phyloP scores from a whole-genome alignment of 2,113 vertebrate species.

The Etheostoma cragini region DNA sequence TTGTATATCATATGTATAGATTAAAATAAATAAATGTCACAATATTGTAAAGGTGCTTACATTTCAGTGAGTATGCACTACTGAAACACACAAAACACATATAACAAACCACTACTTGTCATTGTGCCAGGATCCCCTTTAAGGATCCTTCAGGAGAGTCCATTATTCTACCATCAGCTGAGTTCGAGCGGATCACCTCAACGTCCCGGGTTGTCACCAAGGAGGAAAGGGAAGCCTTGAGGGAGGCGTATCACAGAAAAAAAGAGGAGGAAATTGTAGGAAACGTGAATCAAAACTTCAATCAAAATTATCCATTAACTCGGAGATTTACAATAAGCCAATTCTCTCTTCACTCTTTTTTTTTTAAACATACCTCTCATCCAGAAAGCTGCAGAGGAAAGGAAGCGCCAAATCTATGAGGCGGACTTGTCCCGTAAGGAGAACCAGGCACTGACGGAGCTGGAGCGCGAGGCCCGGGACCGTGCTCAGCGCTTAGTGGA shows the following conservation, averaged over 20 bases:
- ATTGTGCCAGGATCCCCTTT: constrained; percentile 80
- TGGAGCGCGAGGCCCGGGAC: constrained; percentile 85
- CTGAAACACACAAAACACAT: not conserved
- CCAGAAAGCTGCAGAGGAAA: constrained; percentile 81
- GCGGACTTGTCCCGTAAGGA: constrained; percentile 76
- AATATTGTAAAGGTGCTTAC: not conserved
- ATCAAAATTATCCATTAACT: not conserved
- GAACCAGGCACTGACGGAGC: constrained; percentile 82
- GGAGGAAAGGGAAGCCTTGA: constrained; percentile 77
- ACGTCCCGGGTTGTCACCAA: constrained; percentile 73
- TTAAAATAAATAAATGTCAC: not conserved
- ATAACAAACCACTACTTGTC: not conserved
- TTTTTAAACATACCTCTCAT: not conserved
- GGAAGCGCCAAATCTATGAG: constrained; percentile 82
- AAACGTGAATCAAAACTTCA: not conserved
- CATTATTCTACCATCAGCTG: constrained; percentile 80
- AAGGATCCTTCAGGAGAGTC: constrained; percentile 82
- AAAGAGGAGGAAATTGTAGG: constrained; percentile 72
- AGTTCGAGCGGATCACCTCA: constrained; percentile 83
- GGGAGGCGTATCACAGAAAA: constrained; percentile 72
- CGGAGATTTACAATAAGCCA: not conserved
- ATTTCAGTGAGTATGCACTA: not conserved
- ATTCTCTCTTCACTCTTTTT: not conserved
- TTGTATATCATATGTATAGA: not conserved
- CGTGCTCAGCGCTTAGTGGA: constrained; percentile 82